phyloP scores from a whole-genome alignment of 1,140 invertebrate genomes.

The Halictus rubicundus region DNA sequence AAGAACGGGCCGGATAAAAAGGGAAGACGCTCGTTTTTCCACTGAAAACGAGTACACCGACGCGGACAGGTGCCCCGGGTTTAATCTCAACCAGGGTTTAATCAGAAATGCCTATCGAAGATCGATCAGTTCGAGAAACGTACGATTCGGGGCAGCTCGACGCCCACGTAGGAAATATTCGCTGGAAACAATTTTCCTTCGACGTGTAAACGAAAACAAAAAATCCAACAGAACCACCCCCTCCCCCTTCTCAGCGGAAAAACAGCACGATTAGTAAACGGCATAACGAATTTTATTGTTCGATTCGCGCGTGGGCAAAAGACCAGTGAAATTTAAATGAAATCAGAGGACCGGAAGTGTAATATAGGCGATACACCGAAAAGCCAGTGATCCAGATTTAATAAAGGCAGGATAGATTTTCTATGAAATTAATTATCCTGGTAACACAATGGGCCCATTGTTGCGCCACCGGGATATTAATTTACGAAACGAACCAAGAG shows the following conservation, averaged over 20 bases:
- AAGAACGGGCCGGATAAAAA: constrained; percentile 35
- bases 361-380: too few species aligned
- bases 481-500: background rate
- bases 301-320: background rate
- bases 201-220: too few species aligned
- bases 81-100: constrained; percentile 48
- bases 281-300: too few species aligned
- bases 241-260: too few species aligned
- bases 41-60: constrained; percentile 4
- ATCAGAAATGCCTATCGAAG: constrained; percentile 38
- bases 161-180: background rate
- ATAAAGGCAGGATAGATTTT: constrained; percentile 20
- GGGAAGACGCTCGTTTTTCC: constrained; percentile 12
- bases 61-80: constrained; percentile 16
- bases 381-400: background rate
- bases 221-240: too few species aligned
- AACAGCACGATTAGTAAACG: too few species aligned
- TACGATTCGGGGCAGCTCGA: background rate
- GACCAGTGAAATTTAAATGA: constrained; percentile 21
- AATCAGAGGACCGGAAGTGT: background rate
- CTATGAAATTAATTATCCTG: constrained; percentile 31
- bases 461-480: background rate
- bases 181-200: background rate
- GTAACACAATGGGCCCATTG: background rate
- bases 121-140: constrained; percentile 37